Conservation (phyloP, 2,888 invertebrate species). For the Tholera decimalis region DNA sequence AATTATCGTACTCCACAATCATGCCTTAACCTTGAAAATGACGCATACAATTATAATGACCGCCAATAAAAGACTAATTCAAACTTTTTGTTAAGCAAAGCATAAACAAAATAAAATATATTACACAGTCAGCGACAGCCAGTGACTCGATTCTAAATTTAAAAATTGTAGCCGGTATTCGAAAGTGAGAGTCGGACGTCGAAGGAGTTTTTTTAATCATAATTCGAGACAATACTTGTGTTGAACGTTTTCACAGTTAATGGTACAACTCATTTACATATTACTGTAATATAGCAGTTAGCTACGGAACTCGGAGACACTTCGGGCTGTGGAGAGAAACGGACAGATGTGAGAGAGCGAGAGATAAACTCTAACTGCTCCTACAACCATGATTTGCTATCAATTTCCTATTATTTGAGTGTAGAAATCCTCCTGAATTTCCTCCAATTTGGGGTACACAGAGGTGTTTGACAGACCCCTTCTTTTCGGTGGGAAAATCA, state of each 20-base stretch:
- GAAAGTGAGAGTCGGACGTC: conserved; percentile 25
- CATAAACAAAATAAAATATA: too few relatives aligned
- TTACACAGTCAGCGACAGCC: conserved; percentile 1
- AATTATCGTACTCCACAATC: too few relatives aligned
- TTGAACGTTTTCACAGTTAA: conserved; percentile 7
- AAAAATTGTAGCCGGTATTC: neutral
- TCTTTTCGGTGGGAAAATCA: too few relatives aligned
- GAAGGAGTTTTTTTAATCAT: conserved; percentile 11
- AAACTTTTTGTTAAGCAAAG: neutral
- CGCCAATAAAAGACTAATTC: too few relatives aligned
- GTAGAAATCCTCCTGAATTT: too few relatives aligned
- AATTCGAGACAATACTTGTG: conserved; percentile 16
- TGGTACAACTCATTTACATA: conserved; percentile 14
- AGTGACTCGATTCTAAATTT: neutral
- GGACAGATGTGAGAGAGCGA: neutral
- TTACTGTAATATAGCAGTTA: neutral
- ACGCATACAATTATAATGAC: too few relatives aligned
- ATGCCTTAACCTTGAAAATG: too few relatives aligned
- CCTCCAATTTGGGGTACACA: too few relatives aligned
- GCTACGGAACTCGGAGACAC: neutral
- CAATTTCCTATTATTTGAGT: too few relatives aligned
- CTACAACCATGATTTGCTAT: too few relatives aligned
- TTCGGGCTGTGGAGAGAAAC: neutral
- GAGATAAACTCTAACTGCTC: neutral
- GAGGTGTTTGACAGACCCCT: too few relatives aligned